Percentiles rank a stretch among this genome's conserved stretches.
These are phyloP conservation scores for Drosophila pandora DNA, from an alignment of 1,140 invertebrate genomes.

Conservation along the genomic window DNA sequence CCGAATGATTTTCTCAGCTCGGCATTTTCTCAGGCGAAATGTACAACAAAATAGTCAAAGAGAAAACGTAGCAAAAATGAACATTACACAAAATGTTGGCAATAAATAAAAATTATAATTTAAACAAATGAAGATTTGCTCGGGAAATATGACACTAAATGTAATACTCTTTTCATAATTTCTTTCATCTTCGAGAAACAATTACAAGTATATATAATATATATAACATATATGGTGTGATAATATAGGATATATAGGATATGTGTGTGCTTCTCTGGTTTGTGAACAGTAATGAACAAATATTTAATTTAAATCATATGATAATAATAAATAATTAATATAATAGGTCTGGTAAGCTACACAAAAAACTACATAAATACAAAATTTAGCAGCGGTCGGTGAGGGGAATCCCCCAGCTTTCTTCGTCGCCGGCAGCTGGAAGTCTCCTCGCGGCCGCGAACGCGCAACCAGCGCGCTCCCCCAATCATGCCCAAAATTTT, in stretches of 20 bases:
- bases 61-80: constrained; percentile 18
- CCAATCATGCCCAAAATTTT: constrained; percentile 68
- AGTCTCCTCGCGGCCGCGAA: constrained; percentile 83
- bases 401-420: constrained; percentile 49
- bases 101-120: constrained; percentile 48
- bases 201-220: constrained; percentile 49
- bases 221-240: constrained; percentile 19
- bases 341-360: constrained; percentile 55
- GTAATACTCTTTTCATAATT: constrained; percentile 78
- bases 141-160: constrained; percentile 82
- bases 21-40: constrained; percentile 17
- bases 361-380: constrained; percentile 72
- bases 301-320: constrained; percentile 69
- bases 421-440: constrained; percentile 82
- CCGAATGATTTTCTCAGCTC: constrained; percentile 23
- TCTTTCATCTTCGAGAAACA: constrained; percentile 37
- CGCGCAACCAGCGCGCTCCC: constrained; percentile 76
- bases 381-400: constrained; percentile 43
- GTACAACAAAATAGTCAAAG: constrained; percentile 26
- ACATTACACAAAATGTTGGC: constrained; percentile 25
- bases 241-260: constrained; percentile 2
- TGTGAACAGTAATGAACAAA: constrained; percentile 64
- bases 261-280: constrained; percentile 23
- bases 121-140: constrained; percentile 51
- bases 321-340: constrained; percentile 70